Evolutionary conservation across 2,113 vertebrate genomes (phyloP).

Genomic region (Erythrocercus mccallii): DNA sequence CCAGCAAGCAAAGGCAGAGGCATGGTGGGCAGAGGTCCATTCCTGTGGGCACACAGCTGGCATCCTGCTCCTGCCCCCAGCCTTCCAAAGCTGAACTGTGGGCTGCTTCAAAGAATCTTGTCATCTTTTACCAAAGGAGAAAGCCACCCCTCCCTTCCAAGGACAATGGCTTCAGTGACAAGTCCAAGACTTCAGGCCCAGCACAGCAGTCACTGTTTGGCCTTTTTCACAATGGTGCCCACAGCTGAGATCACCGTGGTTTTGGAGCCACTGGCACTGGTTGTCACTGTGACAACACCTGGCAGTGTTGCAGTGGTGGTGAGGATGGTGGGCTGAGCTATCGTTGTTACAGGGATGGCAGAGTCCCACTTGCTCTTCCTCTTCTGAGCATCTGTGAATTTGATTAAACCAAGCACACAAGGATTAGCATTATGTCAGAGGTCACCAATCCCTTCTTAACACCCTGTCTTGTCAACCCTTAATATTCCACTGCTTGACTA

Average conservation of each 20-base stretch:
- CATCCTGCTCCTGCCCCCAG: neutral
- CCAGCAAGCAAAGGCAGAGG: constrained; percentile 1
- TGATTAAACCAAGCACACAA: neutral
- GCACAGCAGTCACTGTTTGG: constrained; percentile 86
- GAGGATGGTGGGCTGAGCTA: constrained; percentile 92
- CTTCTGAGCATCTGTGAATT: constrained; percentile 89
- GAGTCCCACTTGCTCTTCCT: constrained; percentile 99
- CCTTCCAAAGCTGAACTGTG: neutral
- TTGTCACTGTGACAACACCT: constrained; percentile 93
- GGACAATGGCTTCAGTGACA: neutral
- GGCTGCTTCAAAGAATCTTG: constrained; percentile 29
- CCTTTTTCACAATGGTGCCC: constrained; percentile 96
- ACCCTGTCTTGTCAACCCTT: neutral
- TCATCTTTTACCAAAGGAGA: constrained; percentile 12
- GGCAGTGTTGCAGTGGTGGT: constrained; percentile 92
- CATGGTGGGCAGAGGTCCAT: constrained; percentile 10
- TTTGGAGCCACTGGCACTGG: constrained; percentile 96
- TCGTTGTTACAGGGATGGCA: constrained; percentile 87
- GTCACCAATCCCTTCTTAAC: neutral
- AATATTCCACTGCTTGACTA: neutral
- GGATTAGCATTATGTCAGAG: neutral
- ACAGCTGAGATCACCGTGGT: constrained; percentile 97
- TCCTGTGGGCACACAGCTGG: constrained; percentile 24
- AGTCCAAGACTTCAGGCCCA: constrained; percentile 40
- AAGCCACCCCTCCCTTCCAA: neutral